These are phyloP conservation scores for Liodrosophila aerea DNA, from an alignment of 2,888 invertebrate genomes.

Conservation along the genomic window DNA sequence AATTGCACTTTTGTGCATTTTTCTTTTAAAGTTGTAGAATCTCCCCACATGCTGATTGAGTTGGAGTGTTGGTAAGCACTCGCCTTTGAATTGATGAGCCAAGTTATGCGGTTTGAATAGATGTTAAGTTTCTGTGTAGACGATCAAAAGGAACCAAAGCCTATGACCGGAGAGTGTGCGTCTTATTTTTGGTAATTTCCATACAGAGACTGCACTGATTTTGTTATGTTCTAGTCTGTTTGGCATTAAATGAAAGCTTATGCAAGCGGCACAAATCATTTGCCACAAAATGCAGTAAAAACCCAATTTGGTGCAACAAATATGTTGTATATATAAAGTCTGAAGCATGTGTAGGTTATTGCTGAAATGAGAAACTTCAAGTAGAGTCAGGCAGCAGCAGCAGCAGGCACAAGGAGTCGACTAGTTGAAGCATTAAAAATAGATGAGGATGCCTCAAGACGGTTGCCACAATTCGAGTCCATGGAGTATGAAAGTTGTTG, in stretches of 20 bases:
- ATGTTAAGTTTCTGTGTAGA: background rate
- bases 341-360: conserved; percentile 31
- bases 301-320: conserved; percentile 76
- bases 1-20: conserved; percentile 74
- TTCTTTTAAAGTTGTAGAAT: conserved; percentile 37
- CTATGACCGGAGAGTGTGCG: no score
- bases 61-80: conserved; percentile 3
- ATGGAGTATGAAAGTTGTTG: conserved; percentile 16
- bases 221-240: conserved; percentile 2
- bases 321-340: conserved; percentile 71
- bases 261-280: conserved; percentile 77
- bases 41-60: conserved; percentile 2
- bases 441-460: conserved; percentile 33
- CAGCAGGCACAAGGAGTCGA: conserved; percentile 15
- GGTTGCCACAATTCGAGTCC: conserved; percentile 16
- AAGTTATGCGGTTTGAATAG: background rate
- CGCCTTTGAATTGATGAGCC: conserved; percentile 12
- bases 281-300: conserved; percentile 78
- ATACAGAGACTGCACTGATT: background rate
- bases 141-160: no score
- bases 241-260: conserved; percentile 75
- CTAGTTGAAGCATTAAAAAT: conserved; percentile 7
- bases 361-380: no score
- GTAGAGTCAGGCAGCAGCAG: no score
- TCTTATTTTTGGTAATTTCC: conserved; percentile 3